A percentile compares a stretch with the other conserved stretches of the same genome.
phyloP scores from a whole-genome alignment of 2,888 invertebrate genomes.

The Steromphala cineraria region DNA sequence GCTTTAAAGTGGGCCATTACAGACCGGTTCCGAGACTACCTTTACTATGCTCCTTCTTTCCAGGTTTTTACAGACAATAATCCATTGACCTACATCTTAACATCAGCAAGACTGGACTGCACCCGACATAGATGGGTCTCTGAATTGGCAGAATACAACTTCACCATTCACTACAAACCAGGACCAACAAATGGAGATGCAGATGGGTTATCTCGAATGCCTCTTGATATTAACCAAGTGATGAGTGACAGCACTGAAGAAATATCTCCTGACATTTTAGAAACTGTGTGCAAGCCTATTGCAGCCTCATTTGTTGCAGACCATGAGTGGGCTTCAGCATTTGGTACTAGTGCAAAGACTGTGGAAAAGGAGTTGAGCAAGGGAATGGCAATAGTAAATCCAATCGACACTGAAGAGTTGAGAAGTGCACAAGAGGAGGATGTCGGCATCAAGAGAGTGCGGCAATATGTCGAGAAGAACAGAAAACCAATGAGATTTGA shows the following conservation, averaged over 20 bases:
- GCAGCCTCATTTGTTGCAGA: too few relatives aligned
- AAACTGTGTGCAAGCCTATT: too few relatives aligned
- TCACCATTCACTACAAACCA: neutral
- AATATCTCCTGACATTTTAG: neutral
- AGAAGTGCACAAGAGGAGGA: too few relatives aligned
- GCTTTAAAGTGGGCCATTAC: neutral
- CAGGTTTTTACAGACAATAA: neutral
- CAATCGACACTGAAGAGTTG: too few relatives aligned
- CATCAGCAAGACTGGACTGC: neutral
- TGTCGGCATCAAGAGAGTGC: too few relatives aligned
- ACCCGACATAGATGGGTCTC: neutral
- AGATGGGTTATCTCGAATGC: neutral
- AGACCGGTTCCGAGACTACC: slow-evolving; percentile 10
- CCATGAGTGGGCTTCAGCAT: too few relatives aligned
- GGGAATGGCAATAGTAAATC: too few relatives aligned
- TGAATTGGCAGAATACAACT: neutral
- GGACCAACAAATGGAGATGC: neutral
- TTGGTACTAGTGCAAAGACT: too few relatives aligned
- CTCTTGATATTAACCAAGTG: neutral
- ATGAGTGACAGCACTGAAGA: neutral
- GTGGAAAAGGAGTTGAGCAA: too few relatives aligned
- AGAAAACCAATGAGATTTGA: too few relatives aligned
- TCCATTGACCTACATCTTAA: neutral
- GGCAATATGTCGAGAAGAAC: too few relatives aligned
- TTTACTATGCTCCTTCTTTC: slow-evolving; percentile 11